Evolutionary conservation across 1,140 invertebrate genomes (phyloP).

Genomic region (Ips nitidus): DNA sequence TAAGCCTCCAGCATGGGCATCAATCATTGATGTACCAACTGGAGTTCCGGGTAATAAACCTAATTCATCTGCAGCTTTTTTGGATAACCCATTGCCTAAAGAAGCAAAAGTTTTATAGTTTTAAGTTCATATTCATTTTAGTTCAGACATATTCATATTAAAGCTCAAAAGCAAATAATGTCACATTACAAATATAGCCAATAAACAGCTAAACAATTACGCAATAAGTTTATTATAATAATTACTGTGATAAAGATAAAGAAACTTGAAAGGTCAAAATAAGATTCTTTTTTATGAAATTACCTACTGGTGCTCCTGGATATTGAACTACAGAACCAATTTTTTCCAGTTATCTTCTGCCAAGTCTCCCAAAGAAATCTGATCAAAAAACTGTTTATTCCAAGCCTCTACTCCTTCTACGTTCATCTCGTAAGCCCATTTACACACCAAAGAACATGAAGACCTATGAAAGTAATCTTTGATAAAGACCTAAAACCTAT

Average conservation of each 20-base stretch:
- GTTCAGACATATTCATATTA: too few relatives aligned
- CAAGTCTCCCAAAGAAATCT: conserved; percentile 78
- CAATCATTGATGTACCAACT: conserved; percentile 88
- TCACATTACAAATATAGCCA: too few relatives aligned
- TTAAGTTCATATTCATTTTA: neutral
- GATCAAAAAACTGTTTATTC: conserved; percentile 72
- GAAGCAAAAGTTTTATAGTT: neutral
- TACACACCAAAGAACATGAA: conserved; percentile 89
- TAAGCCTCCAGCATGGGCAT: conserved; percentile 92
- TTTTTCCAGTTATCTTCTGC: conserved; percentile 67
- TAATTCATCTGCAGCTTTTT: conserved; percentile 66
- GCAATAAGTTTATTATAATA: too few relatives aligned
- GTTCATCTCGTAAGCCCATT: conserved; percentile 86
- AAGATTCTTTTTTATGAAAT: conserved; percentile 3
- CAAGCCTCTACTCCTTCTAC: conserved; percentile 63
- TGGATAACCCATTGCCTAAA: conserved; percentile 59
- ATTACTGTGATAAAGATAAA: too few relatives aligned
- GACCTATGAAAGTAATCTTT: conserved; percentile 63
- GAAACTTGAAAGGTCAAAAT: too few relatives aligned
- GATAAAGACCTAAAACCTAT: neutral
- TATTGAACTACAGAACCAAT: conserved; percentile 72
- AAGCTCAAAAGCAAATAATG: too few relatives aligned
- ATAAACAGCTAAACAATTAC: too few relatives aligned
- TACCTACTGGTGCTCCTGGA: conserved; percentile 73
- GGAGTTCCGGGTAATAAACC: conserved; percentile 70